Base-by-base conservation (phyloP, 2,797 vertebrate genomes). In the Micromesistius poutassou region DNA sequence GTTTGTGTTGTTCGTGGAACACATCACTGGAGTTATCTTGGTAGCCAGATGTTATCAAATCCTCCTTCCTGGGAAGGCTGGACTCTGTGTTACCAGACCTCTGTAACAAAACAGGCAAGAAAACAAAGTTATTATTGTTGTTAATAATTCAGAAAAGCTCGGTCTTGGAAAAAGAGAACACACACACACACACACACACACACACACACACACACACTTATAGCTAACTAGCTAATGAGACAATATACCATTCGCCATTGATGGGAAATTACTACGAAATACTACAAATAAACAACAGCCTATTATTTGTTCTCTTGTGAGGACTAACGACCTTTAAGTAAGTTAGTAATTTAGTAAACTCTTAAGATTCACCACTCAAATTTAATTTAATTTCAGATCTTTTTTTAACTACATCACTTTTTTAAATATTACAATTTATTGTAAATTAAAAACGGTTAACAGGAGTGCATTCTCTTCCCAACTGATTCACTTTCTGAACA, bases 1-100 rank as follows among this genome's bases (percentile, higher is more conserved):
- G 81, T 95, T 97, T 75, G 96, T 94, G 85, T 96, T 95, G 90
- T 97, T 99, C 50, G 94, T 94, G 76, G 97, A 98, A 82, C 94
- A 98, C 97, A 98, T 99, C 84, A 90, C 94, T 82, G 84, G 71
- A 72, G 73, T 74, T 72, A 71, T 71, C 30, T 42, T 71, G 72
- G 33, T 72, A 40, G 19, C 30, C 72, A 83, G 77, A 74, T 75
- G 78, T 19, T 83, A 77, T 12, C 9, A 28, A 68, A 25, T 28
- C 81, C 83, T 81, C 46, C 74, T 74, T 84, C 62, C 62, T 83
- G 79, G 77, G 71, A 16, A 75, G 79, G 74, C 75, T 76, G 73
- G 71, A 76, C 72, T 62, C 46, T 78, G 28, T 19, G 5, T 16
- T 33, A 30, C 70, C 33, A 30, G 30, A 40, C 80, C 68, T 81